Evolutionary conservation across 2,888 invertebrate genomes (phyloP).

Genomic region (Tinea pellionella): DNA sequence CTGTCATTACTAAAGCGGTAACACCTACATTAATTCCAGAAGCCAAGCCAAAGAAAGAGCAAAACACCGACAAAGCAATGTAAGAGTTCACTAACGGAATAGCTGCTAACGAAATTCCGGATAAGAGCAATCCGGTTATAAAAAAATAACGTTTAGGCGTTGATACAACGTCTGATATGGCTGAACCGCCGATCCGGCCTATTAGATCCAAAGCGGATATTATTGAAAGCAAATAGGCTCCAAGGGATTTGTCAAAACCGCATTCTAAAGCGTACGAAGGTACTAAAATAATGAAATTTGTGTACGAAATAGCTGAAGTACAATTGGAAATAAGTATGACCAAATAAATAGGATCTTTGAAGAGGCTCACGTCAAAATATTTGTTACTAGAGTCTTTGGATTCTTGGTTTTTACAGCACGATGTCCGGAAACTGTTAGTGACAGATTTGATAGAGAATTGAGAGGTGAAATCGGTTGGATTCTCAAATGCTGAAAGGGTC

Average conservation of each 20-base stretch:
- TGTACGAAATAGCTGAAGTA: slow-evolving; percentile 87
- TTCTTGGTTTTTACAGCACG: slow-evolving; percentile 40
- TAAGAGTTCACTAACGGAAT: slow-evolving; percentile 78
- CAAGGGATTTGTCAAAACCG: slow-evolving; percentile 76
- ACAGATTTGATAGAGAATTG: slow-evolving; percentile 80
- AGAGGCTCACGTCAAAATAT: slow-evolving; percentile 79
- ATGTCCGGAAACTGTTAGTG: slow-evolving; percentile 65
- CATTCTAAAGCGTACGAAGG: slow-evolving; percentile 81
- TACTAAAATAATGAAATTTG: slow-evolving; percentile 85
- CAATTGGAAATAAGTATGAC: slow-evolving; percentile 87
- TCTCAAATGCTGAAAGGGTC: slow-evolving; percentile 80
- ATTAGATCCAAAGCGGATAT: slow-evolving; percentile 85
- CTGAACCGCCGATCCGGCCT: slow-evolving; percentile 87
- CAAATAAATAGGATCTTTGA: slow-evolving; percentile 83
- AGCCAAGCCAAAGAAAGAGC: slow-evolving; percentile 82
- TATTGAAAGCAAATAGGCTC: slow-evolving; percentile 81
- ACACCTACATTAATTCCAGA: slow-evolving; percentile 89
- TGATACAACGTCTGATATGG: slow-evolving; percentile 79
- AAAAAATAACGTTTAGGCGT: slow-evolving; percentile 88
- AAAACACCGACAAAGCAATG: slow-evolving; percentile 73
- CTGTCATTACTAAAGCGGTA: slow-evolving; percentile 89
- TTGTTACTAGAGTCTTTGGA: slow-evolving; percentile 65
- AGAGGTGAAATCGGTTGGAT: slow-evolving; percentile 81
- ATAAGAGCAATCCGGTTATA: slow-evolving; percentile 80
- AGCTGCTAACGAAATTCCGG: slow-evolving; percentile 78